Percentiles rank a stretch among this genome's conserved stretches.
phyloP scores from a whole-genome alignment of 2,797 vertebrate species.

The Otus scops region DNA sequence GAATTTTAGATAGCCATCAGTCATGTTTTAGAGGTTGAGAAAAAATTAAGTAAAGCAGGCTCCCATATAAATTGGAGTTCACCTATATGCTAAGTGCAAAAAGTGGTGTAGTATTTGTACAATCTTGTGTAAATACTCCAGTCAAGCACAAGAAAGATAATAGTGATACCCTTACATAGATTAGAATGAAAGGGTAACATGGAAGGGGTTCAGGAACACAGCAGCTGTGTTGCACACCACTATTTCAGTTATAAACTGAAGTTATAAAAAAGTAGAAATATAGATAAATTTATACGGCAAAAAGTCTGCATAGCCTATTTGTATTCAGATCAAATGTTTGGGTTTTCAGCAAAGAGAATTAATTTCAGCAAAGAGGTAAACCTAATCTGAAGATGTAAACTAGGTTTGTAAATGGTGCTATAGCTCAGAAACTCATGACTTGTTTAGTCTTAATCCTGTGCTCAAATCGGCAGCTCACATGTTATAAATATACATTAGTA shows the following conservation, averaged over 20 bases:
- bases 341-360: background rate
- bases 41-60: background rate
- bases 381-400: background rate
- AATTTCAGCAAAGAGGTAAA: background rate
- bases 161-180: background rate
- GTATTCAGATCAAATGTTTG: background rate
- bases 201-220: background rate
- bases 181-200: background rate
- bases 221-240: rapidly evolving
- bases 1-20: background rate
- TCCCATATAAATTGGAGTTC: background rate
- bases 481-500: background rate
- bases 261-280: background rate
- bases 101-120: background rate
- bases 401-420: background rate
- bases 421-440: background rate
- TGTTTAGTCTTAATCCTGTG: background rate
- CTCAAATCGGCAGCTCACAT: background rate
- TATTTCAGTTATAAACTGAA: background rate
- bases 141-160: background rate
- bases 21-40: background rate
- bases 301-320: background rate
- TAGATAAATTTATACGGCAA: background rate
- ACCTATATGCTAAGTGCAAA: rapidly evolving
- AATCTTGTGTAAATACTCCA: background rate